Evolutionary conservation across 1,140 invertebrate species (phyloP).

Genomic region (Caenorhabditis elegans): DNA sequence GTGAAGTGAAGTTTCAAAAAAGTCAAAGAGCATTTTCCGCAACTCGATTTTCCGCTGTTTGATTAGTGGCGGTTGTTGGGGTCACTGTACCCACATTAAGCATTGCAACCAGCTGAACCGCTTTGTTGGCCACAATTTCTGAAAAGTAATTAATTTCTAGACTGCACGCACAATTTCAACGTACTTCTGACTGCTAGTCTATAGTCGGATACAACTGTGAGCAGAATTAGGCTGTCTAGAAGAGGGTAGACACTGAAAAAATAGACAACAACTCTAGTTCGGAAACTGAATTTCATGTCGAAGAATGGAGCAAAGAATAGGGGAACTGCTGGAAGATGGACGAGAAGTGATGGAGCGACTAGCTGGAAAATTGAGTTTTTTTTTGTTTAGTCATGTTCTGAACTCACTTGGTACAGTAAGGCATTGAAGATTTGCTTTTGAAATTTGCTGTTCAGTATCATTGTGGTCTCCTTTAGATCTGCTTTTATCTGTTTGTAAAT

Average conservation of each 20-base stretch:
- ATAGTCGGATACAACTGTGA: not conserved
- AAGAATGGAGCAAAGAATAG: not conserved
- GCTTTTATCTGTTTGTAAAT: not conserved
- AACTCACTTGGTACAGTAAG: not conserved
- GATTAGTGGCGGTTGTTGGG: too few species aligned
- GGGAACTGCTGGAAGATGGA: not conserved
- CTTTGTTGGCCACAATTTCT: not conserved
- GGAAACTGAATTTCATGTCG: conserved; percentile 16
- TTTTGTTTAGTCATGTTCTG: not conserved
- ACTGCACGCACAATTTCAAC: not conserved
- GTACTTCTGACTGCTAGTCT: not conserved
- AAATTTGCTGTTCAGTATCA: not conserved
- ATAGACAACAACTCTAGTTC: not conserved
- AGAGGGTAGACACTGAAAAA: conserved; percentile 14
- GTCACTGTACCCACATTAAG: too few species aligned
- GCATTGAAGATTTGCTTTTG: not conserved
- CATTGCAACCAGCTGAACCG: too few species aligned
- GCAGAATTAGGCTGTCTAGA: not conserved
- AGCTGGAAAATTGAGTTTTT: not conserved
- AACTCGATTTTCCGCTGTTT: too few species aligned
- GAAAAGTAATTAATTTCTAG: not conserved
- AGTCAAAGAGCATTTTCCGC: too few species aligned
- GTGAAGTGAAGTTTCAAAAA: too few species aligned
- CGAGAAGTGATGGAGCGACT: not conserved
- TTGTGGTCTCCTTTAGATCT: not conserved